These are phyloP conservation scores for Muntiacus reevesi DNA, from an alignment of 2,113 vertebrate genomes.

Conservation along the genomic window DNA sequence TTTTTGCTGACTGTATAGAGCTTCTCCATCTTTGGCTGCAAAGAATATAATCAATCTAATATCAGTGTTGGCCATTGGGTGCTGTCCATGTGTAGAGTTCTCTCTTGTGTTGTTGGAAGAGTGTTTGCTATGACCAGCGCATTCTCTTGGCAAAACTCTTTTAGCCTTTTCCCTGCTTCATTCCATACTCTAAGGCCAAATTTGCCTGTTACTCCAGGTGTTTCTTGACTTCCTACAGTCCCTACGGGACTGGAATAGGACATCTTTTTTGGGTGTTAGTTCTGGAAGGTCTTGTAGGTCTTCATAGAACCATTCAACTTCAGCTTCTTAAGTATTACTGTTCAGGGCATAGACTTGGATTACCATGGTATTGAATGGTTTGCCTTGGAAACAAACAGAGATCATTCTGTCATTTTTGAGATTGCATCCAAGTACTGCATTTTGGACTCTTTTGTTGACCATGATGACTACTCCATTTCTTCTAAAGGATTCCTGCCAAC, in stretches of 20 bases:
- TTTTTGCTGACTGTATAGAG: not conserved
- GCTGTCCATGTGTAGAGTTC: not conserved
- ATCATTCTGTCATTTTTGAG: not conserved
- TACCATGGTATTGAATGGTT: not conserved
- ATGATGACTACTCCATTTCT: not conserved
- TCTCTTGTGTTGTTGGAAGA: not conserved
- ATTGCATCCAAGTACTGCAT: not conserved
- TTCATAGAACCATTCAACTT: not conserved
- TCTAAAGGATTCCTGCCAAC: not conserved
- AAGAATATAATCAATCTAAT: not conserved
- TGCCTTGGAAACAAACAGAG: not conserved
- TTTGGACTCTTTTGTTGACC: not conserved
- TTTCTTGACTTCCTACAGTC: not conserved
- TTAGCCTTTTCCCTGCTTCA: not conserved
- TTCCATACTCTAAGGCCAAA: not conserved
- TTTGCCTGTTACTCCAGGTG: not conserved
- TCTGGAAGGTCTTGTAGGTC: not conserved
- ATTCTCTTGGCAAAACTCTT: not conserved
- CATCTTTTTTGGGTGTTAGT: not conserved
- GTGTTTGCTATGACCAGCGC: no score
- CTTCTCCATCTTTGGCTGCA: not conserved
- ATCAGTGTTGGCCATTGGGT: fast-evolving
- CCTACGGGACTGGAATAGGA: not conserved
- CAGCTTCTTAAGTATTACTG: not conserved
- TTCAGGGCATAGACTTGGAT: not conserved